Conservation (phyloP, 2,888 invertebrate species). For the Lithophane ornitopus region DNA sequence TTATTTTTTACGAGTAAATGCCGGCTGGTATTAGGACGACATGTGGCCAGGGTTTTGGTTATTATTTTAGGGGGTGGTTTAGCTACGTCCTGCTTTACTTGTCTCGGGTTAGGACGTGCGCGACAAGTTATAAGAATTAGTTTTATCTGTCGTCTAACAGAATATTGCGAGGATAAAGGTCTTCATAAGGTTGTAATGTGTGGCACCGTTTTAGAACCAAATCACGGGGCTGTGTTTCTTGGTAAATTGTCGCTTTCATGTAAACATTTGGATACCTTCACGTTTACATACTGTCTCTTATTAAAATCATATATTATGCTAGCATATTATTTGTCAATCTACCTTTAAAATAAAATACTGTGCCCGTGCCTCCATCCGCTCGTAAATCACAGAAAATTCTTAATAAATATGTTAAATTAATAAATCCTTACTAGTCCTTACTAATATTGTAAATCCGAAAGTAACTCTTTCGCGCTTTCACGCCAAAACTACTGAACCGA, state of each 20-base stretch:
- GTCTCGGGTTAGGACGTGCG: constrained; percentile 67
- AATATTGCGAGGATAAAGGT: constrained; percentile 60
- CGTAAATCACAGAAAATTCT: too few species aligned
- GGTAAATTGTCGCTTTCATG: background rate
- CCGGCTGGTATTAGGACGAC: constrained; percentile 85
- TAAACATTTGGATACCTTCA: background rate
- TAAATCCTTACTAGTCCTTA: too few species aligned
- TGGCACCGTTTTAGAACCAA: background rate
- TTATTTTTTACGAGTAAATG: constrained; percentile 86
- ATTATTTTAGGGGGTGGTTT: constrained; percentile 83
- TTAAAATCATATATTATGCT: background rate
- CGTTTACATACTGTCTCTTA: background rate
- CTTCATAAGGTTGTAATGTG: constrained; percentile 26
- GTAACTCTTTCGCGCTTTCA: too few species aligned
- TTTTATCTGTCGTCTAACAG: constrained; percentile 60
- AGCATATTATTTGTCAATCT: background rate
- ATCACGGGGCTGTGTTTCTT: background rate
- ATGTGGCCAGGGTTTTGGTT: constrained; percentile 84
- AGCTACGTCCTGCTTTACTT: constrained; percentile 76
- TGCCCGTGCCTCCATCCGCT: background rate
- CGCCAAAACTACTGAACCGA: too few species aligned
- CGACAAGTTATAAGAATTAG: constrained; percentile 57
- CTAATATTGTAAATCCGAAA: too few species aligned
- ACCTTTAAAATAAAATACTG: background rate
- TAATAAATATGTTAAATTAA: too few species aligned